Evolutionary conservation across 2,113 vertebrate genomes (phyloP), one percentile per base, ranked within the genome.

Genomic region (Rhynchomys soricoides): DNA sequence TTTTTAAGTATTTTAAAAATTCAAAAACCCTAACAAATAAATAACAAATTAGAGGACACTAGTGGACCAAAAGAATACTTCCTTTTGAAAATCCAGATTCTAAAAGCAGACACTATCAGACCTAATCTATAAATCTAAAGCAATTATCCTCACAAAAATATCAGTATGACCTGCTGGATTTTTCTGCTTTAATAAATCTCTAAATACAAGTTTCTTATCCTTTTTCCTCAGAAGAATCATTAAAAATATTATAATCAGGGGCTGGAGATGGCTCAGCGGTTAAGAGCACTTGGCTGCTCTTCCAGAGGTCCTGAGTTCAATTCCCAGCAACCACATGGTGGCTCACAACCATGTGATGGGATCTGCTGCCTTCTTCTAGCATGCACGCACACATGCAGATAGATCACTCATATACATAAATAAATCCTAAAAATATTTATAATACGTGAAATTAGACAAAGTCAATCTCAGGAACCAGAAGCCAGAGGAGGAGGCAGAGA

Each of bases 191-290:
- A 68, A 79, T 9, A 52, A 2, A 22, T 11, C 50, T 70, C 34
- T 50, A 31, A 26, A 78, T 7, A 62, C 31, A 78, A 71, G 22
- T 74, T 70, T 50, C n/a, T 79, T 88, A 48, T 17, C 50, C 43
- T 50, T 48, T 83, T 70, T 70, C 10, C 90, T 95, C 92, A 81
- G 74, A 91, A 94, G 74, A 96, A 7, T 59, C 64, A 52, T 57
- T 85, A 86, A 66, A 92, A 82, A 40, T 34, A 78, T 50, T 50
- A 50, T 16, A 34, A 78, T 34, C 26, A 13, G 29, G 43, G 74
- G 43, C 74, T 48, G 24, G 45, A 34, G 75, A 78, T 34, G 29
- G 29, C 48, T 78, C 48, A 34, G 48, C 5, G 26, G 3, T 50
- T 50, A 48, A 50, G 75, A 78, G 48, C 45, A 77, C 15, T 50